Base-by-base conservation (phyloP, 2,797 vertebrate species). In the Columba guinea region DNA sequence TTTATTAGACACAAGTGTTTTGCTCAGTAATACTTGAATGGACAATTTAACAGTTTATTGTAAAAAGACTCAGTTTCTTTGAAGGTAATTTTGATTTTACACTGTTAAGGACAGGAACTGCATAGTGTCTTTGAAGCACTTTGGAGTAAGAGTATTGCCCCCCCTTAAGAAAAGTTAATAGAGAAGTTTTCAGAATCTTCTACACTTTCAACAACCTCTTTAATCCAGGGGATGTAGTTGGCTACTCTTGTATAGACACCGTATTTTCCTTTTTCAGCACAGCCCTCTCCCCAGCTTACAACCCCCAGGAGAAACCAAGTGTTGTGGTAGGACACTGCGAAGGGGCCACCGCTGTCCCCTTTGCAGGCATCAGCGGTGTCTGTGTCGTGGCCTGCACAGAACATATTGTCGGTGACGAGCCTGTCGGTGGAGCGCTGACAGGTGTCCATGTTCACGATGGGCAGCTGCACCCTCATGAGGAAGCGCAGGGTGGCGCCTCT, bases 241-340 rank as follows among this genome's bases (percentile, higher is more conserved):
- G 94, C 34, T 16, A 97, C 94, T 15, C 95, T 79, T 0, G 95
- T 97, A 7, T 97, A 97, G 1, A 87, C 77, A 0, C 96, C 79
- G 0, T 97, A 97, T 70, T 97, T 97, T 10, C 96, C 95, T 15
- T 48, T 53, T 13, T 93, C 10, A 3, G 95, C 97, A 23, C 97
- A 97, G n/a, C 97, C 95, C 59, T 98, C 94, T 0, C 96, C 97
- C 96, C 97, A 97, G 56, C 97, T 98, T n/a, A 95, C 93, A 3
- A 91, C 26, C 7, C 97, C 97, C 20, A 95, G 6, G 37, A 97
- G 94, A 53, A 96, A 96, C 95, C 97, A 96, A 2, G 96, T 93
- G 44, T 93, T 70, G 5, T 4, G 84, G 80, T 97, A 97, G 5
- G 84, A 19, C 18, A 90, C 59, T 0, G 87, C 21, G 34, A 97